Base-by-base conservation (phyloP, 2,888 invertebrate genomes). In the Tipula lateralis region DNA sequence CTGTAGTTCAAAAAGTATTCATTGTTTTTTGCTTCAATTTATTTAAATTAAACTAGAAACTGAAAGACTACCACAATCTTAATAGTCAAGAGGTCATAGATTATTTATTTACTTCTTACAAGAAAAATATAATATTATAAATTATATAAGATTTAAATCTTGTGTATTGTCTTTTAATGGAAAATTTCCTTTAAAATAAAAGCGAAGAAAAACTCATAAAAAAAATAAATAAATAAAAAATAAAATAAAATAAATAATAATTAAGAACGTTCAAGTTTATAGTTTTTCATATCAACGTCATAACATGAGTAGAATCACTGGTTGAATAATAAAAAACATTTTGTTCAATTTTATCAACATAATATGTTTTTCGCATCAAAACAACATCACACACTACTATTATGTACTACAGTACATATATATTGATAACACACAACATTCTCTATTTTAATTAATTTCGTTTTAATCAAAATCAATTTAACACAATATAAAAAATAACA, bases 281-380 rank as follows among this genome's bases (percentile, higher is more conserved):
- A 66, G 66, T 66, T 66, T 66, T 66, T 66, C 66, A 66, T 66
- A 66, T 24, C 9, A 66, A 24, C 66, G 24, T 66, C 66, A 66
- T 66, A 66, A 66, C 24, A 24, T 66, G 7, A 66, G 9, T 66
- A 66, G 5, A 66, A 66, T 66, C 66, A 66, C 66, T 66, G 66
- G 66, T 66, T 66, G 66, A 66, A 66, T 66, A 66, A 66, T 66
- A 66, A 66, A 66, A 66, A 66, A 66, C 66, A 66, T 66, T 66
- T 66, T 66, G 66, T 66, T 66, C 66, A 24, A 9, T 19, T 66
- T 66, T 66, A 24, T 66, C 19, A 66, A 24, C 24, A 9, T 66
- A 66, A 19, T 66, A 66, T 66, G 66, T 66, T 66, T 44, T 66
- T 66, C 44, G 19, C 66, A 66, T 66, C 66, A 66, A 66, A 66